A percentile compares a stretch with the other conserved stretches of the same genome.
Conservation (phyloP, 2,888 invertebrate genomes). For the Coecobrya sp. region DNA sequence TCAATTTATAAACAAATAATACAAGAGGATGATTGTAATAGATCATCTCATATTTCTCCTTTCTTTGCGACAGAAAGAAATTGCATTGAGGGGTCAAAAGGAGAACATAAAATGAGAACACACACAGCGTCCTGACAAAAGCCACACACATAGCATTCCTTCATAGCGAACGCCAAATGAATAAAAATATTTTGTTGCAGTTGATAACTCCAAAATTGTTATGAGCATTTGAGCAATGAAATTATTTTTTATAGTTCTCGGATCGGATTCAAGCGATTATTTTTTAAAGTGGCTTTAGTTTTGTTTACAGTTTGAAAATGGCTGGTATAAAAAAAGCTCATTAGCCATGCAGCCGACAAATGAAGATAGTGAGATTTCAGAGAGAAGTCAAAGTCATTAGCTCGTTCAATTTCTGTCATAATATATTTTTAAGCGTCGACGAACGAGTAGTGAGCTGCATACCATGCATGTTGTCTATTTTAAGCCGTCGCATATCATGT, state of each 20-base stretch:
- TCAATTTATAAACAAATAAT: neutral
- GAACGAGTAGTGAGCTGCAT: neutral
- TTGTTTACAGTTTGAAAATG: neutral
- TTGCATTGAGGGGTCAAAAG: neutral
- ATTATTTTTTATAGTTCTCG: neutral
- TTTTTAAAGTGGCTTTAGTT: neutral
- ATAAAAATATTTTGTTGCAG: neutral
- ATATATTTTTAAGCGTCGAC: constrained; percentile 20
- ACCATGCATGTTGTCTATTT: neutral
- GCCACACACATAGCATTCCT: neutral
- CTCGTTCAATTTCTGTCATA: constrained; percentile 43
- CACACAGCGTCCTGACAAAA: neutral
- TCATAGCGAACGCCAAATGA: neutral
- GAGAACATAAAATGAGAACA: neutral
- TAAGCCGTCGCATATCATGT: neutral
- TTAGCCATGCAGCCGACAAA: constrained; percentile 12
- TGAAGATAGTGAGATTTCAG: neutral
- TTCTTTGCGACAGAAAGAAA: neutral
- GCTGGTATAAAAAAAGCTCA: neutral
- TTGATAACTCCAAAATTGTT: neutral
- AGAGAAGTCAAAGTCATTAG: neutral
- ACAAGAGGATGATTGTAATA: neutral
- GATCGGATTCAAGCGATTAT: neutral
- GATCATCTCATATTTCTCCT: neutral
- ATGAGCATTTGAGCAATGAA: constrained; percentile 6